phyloP scores from a whole-genome alignment of 2,888 invertebrate species.

The Homarus gammarus region DNA sequence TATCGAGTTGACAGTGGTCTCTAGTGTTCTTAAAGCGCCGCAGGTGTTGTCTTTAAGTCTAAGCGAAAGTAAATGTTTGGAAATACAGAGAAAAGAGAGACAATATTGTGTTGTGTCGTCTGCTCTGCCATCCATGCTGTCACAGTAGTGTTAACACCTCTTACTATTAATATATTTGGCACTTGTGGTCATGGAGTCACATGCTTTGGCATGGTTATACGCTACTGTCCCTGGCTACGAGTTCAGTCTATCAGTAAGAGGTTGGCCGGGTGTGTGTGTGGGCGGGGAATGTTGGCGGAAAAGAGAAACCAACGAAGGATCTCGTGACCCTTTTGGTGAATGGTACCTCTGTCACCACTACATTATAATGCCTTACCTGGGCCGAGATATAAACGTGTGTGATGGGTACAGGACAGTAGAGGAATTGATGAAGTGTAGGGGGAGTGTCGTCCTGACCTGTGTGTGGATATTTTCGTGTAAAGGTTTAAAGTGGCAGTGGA shows the following conservation, averaged over 20 bases:
- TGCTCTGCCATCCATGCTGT: slow-evolving; percentile 23
- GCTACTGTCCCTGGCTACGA: not conserved
- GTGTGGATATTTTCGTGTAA: no score
- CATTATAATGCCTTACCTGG: no score
- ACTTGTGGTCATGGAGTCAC: slow-evolving; percentile 23
- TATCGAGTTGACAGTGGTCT: slow-evolving; percentile 24
- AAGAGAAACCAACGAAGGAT: no score
- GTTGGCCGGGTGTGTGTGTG: not conserved
- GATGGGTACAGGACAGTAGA: no score
- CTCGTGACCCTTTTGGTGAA: no score
- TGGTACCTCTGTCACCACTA: no score
- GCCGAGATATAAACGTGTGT: no score
- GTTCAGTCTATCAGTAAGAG: not conserved
- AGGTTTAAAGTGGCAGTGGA: no score
- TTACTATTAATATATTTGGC: slow-evolving; percentile 43
- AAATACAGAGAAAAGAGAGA: not conserved
- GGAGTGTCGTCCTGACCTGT: no score
- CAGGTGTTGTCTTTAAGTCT: not conserved
- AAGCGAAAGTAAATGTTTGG: not conserved
- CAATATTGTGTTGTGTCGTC: slow-evolving; percentile 52
- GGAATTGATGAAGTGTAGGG: no score
- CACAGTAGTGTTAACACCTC: slow-evolving; percentile 24
- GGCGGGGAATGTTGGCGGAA: no score
- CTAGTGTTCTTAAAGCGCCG: not conserved
- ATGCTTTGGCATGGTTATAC: slow-evolving; percentile 3